Conservation (phyloP, 2,113 vertebrate genomes). For the Scartelaos histophorus region DNA sequence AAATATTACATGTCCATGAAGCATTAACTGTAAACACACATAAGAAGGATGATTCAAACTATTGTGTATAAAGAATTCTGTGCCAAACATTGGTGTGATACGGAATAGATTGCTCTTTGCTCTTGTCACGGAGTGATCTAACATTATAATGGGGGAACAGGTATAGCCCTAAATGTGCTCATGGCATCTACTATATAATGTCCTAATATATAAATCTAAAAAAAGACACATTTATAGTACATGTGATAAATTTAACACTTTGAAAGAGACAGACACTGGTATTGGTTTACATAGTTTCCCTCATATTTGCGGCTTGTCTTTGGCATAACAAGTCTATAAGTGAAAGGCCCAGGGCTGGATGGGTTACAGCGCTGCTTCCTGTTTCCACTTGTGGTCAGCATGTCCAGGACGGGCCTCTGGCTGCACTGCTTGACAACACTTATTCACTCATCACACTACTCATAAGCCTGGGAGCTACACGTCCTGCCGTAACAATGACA, state of each 20-base stretch:
- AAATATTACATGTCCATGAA: no score
- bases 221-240: neutral
- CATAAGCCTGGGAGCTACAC: constrained; percentile 58
- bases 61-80: neutral
- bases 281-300: constrained; percentile 60
- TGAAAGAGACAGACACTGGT: constrained; percentile 44
- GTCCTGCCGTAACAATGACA: constrained; percentile 41
- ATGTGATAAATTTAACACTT: constrained; percentile 30
- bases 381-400: constrained; percentile 75
- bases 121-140: no score
- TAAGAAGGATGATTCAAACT: neutral
- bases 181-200: neutral
- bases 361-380: constrained; percentile 59
- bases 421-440: constrained; percentile 44
- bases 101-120: neutral
- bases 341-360: constrained; percentile 52
- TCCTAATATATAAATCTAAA: neutral
- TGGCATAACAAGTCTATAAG: constrained; percentile 66
- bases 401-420: constrained; percentile 59
- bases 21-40: no score
- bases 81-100: no score
- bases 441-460: constrained; percentile 51
- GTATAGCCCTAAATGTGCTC: no score
- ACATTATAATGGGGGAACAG: no score
- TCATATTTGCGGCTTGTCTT: constrained; percentile 64